Evolutionary conservation across 2,888 invertebrate genomes (phyloP), one percentile per base, ranked within the genome.

Genomic region (Aphidius colemani): DNA sequence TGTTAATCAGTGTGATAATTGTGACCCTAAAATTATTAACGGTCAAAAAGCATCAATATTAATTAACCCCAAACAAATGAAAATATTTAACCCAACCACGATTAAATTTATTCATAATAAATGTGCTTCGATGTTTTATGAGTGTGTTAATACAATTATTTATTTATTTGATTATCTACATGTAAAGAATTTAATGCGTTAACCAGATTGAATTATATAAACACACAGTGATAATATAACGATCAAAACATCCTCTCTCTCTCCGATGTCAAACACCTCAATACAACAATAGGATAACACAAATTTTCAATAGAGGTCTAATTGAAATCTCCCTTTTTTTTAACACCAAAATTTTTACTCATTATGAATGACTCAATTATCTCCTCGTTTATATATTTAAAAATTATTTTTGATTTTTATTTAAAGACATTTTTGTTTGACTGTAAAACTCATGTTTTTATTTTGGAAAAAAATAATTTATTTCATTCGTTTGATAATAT

Each of bases 361-460:
- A 79, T 79, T 79, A 79, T 79, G 78, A 78, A 75, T 73, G 77
- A 79, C 75, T 79, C 77, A 75, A 74, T 74, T 74, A 77, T 72
- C 66, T 71, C 66, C n/a, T 49, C 5, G 5, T 30, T 30, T 30
- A 30, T 30, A 4, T 30, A 30, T 30, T 30, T 30, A 30, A 30
- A 30, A 18, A 18, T 18, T 18, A 18, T 18, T 3, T 18, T 18
- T 18, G 2, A 3, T 18, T 18, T 18, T 3, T 18, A 18, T 18
- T 18, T 18, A 3, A 18, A 18, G 2, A 3, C 6, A n/a, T 39
- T 8, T 39, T 41, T 18, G 9, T 13, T 56, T 49, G 4, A 10
- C 13, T 18, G 18, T 48, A 30, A 18, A 2, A 18, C 13, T 13
- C 2, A 1, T 1, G 1, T 46, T 7, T 13, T 18, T 40, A 48